Evolutionary conservation across 2,113 vertebrate genomes (phyloP).

Genomic region (Anarhynchus alexandrinus): DNA sequence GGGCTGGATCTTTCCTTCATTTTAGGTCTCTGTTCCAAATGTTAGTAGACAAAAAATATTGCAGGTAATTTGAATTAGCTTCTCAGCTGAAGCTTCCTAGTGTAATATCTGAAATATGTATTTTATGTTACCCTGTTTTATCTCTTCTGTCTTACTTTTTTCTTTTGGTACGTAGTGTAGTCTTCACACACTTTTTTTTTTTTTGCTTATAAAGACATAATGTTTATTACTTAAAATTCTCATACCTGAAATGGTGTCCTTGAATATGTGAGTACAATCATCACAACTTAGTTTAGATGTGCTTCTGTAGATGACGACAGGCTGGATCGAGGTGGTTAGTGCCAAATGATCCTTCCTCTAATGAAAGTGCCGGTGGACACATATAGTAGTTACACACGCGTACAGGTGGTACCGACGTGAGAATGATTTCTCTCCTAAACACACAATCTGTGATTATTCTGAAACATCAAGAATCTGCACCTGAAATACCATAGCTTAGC

Average conservation of each 20-base stretch:
- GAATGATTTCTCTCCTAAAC: not conserved
- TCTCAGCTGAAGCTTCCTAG: not conserved
- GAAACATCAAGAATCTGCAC: not conserved
- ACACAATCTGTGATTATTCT: not conserved
- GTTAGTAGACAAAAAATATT: not conserved
- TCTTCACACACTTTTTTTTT: not conserved
- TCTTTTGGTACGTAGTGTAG: not conserved
- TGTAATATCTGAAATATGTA: not conserved
- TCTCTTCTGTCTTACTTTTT: not conserved
- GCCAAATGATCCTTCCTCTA: not conserved
- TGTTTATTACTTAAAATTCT: not conserved
- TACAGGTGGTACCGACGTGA: not conserved
- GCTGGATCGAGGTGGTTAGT: not conserved
- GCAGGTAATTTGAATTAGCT: not conserved
- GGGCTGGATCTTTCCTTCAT: not conserved
- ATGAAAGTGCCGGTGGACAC: not conserved
- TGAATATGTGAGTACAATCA: not conserved
- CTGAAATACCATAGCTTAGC: not conserved
- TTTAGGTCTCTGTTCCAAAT: not conserved
- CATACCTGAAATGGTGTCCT: not conserved
- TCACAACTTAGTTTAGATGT: not conserved
- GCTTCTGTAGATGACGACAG: not conserved
- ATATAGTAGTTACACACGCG: rapidly evolving
- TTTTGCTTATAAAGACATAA: not conserved
- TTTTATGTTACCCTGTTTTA: not conserved